These are phyloP conservation scores for Panthera tigris DNA, from an alignment of 2,113 vertebrate genomes.

Conservation along the genomic window DNA sequence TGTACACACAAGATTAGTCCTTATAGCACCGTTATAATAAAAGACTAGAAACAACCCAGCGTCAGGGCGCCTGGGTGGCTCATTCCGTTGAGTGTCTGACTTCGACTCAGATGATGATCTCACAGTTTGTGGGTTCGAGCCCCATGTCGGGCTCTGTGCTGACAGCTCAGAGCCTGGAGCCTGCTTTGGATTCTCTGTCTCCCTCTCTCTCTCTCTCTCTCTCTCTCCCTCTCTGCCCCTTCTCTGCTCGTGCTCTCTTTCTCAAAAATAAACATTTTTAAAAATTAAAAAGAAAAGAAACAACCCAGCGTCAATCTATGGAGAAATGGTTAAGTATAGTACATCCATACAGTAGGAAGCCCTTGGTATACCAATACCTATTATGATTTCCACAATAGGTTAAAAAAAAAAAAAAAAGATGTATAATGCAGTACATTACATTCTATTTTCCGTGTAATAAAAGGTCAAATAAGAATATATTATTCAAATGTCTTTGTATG, in stretches of 20 bases:
- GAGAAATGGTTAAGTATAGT: neutral
- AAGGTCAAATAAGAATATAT: constrained; percentile 13
- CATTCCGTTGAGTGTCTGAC: too few species aligned
- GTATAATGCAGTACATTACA: neutral
- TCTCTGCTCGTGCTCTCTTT: too few species aligned
- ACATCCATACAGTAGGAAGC: neutral
- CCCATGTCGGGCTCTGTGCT: too few species aligned
- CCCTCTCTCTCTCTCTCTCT: too few species aligned
- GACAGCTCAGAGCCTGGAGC: too few species aligned
- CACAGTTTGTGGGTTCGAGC: too few species aligned
- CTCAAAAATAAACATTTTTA: too few species aligned
- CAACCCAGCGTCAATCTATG: neutral
- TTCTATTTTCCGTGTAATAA: neutral
- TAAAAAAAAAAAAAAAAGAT: neutral
- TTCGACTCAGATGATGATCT: too few species aligned
- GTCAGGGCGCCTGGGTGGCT: too few species aligned
- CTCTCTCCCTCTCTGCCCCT: too few species aligned
- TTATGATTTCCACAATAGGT: neutral
- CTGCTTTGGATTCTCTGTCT: too few species aligned
- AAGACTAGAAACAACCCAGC: neutral
- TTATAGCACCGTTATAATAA: neutral
- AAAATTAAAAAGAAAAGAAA: neutral
- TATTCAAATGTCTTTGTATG: neutral
- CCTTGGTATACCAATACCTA: neutral
- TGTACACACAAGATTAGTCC: neutral